Conservation (phyloP, 1,140 invertebrate genomes). For the Drosophila oshimai region DNA sequence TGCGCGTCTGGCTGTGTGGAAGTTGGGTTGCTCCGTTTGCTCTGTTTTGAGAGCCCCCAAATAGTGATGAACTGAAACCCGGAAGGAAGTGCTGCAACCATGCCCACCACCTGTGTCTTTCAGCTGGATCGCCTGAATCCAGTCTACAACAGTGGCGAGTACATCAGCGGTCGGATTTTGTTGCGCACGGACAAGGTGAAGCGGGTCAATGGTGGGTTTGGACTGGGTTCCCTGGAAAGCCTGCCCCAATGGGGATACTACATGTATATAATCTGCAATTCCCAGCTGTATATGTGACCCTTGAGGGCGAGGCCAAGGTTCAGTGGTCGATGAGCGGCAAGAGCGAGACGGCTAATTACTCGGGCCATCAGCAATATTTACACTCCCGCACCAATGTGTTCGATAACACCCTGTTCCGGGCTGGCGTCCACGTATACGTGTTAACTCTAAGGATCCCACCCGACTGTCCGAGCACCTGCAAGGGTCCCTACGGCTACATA, state of each 20-base stretch:
- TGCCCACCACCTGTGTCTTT: slow-evolving; percentile 79
- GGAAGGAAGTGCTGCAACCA: slow-evolving; percentile 22
- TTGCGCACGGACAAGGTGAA: slow-evolving; percentile 76
- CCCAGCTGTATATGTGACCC: slow-evolving; percentile 73
- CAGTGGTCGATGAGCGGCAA: slow-evolving; percentile 81
- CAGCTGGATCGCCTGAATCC: slow-evolving; percentile 78
- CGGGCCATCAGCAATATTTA: slow-evolving; percentile 76
- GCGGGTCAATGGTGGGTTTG: slow-evolving; percentile 70
- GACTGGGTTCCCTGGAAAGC: neutral
- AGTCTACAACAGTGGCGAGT: slow-evolving; percentile 75
- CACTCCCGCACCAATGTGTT: slow-evolving; percentile 79
- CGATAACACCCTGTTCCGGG: slow-evolving; percentile 83
- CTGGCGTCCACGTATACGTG: slow-evolving; percentile 85
- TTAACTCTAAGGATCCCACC: slow-evolving; percentile 83
- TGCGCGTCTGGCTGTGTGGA: slow-evolving; percentile 74
- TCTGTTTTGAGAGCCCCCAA: neutral
- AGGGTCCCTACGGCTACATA: slow-evolving; percentile 88
- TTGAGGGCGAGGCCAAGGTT: slow-evolving; percentile 79
- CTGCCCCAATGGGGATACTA: neutral
- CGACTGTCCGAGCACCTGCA: slow-evolving; percentile 87
- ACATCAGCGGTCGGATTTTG: slow-evolving; percentile 73
- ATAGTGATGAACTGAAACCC: neutral
- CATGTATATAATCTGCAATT: neutral
- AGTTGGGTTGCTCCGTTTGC: slow-evolving; percentile 52
- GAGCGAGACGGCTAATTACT: slow-evolving; percentile 76